phyloP scores from a whole-genome alignment of 2,797 vertebrate genomes.

The Trichosurus vulpecula region DNA sequence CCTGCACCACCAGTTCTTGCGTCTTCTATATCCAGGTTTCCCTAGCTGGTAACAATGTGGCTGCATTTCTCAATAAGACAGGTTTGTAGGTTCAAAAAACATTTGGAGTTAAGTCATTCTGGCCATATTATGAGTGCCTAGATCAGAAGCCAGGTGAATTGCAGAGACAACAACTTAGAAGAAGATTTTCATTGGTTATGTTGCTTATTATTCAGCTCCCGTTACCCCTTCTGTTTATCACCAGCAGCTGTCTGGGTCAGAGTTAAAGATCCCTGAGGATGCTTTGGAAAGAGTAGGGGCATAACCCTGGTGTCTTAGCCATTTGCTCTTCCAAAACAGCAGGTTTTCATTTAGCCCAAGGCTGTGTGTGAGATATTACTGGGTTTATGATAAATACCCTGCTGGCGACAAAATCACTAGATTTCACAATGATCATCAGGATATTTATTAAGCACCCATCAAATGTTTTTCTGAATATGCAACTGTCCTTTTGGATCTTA shows the following conservation, averaged over 20 bases:
- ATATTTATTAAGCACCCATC: background rate
- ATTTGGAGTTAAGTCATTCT: slow-evolving; percentile 7
- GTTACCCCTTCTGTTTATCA: background rate
- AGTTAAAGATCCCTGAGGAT: background rate
- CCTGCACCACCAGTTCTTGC: background rate
- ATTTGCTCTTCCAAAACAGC: background rate
- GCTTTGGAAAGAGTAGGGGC: background rate
- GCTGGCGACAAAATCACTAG: background rate
- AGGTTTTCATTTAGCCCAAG: background rate
- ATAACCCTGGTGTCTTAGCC: background rate
- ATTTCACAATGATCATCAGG: background rate
- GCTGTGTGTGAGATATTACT: background rate
- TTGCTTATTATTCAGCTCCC: background rate
- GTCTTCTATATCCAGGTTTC: background rate
- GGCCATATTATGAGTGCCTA: background rate
- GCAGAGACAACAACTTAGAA: background rate
- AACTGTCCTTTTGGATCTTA: background rate
- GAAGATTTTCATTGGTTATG: background rate
- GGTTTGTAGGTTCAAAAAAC: background rate
- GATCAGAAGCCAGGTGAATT: slow-evolving; percentile 16
- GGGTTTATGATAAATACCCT: background rate
- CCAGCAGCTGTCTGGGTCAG: background rate
- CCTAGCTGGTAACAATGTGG: background rate
- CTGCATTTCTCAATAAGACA: background rate
- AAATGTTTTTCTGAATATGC: background rate